Percentiles rank a stretch among this genome's conserved stretches.
These are phyloP conservation scores for Fregata magnificens DNA, from an alignment of 2,113 vertebrate genomes.

Conservation along the genomic window DNA sequence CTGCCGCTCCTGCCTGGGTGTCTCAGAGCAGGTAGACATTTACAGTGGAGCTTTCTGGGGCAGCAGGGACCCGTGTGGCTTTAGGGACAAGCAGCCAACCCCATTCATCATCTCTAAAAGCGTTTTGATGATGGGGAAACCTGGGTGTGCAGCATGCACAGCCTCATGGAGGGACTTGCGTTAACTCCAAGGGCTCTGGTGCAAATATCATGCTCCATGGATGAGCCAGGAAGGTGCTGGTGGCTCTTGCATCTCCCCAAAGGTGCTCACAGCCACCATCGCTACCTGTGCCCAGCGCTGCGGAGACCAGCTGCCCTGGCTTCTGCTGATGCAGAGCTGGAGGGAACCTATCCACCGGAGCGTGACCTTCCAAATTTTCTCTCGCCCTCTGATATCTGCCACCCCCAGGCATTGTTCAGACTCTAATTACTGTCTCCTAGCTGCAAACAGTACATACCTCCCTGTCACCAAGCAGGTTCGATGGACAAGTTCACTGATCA, in stretches of 20 bases:
- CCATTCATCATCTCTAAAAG: background rate
- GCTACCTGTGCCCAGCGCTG: fast-evolving
- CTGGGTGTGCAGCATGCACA: background rate
- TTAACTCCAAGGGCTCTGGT: background rate
- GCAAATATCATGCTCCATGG: background rate
- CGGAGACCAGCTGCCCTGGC: background rate
- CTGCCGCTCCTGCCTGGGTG: background rate
- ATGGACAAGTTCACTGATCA: background rate
- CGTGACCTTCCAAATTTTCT: background rate
- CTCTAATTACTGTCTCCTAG: background rate
- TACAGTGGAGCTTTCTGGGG: background rate
- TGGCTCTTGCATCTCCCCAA: background rate
- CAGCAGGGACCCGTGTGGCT: fast-evolving
- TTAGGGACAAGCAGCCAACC: background rate
- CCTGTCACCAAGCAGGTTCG: background rate
- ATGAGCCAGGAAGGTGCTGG: background rate
- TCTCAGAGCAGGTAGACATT: background rate
- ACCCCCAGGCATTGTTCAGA: background rate
- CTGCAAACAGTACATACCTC: background rate
- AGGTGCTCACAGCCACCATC: background rate
- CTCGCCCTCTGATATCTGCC: background rate
- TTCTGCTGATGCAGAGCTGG: background rate
- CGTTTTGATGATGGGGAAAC: background rate
- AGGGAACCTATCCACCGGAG: background rate
- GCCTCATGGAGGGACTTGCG: fast-evolving